These are phyloP conservation scores for Musca domestica DNA, from an alignment of 1,140 invertebrate species.

Conservation along the genomic window DNA sequence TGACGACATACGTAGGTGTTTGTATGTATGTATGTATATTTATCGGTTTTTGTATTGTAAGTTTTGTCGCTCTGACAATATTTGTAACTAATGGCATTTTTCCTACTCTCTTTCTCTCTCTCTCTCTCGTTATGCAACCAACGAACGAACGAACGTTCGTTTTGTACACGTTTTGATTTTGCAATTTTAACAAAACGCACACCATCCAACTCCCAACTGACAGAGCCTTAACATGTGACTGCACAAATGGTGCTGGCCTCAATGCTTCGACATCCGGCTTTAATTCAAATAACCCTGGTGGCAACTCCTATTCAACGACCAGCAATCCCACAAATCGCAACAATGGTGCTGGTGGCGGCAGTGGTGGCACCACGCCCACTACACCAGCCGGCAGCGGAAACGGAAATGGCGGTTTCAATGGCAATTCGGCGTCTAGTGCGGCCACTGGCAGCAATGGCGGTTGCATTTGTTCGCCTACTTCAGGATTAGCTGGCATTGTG, in stretches of 20 bases:
- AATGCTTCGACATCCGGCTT: slow-evolving; percentile 51
- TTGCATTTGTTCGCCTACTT: slow-evolving; percentile 9
- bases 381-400: slow-evolving; percentile 45
- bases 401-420: slow-evolving; percentile 44
- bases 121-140: not conserved
- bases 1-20: slow-evolving; percentile 1
- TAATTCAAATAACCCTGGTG: slow-evolving; percentile 29
- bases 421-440: slow-evolving; percentile 40
- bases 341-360: not conserved
- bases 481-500: slow-evolving; percentile 42
- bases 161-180: not conserved
- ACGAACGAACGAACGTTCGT: not conserved
- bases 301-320: slow-evolving; percentile 47
- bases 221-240: slow-evolving; percentile 54
- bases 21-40: not conserved
- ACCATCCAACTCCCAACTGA: not conserved
- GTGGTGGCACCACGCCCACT: slow-evolving; percentile 50
- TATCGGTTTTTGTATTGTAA: not conserved
- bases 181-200: not conserved
- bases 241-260: slow-evolving; percentile 58
- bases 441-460: slow-evolving; percentile 33
- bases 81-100: slow-evolving; percentile 1
- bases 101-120: not conserved
- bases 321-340: not conserved
- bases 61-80: not conserved